A percentile compares a stretch with the other conserved stretches of the same genome.
phyloP scores from a whole-genome alignment of 2,113 vertebrate genomes.

The Haemorhous mexicanus region DNA sequence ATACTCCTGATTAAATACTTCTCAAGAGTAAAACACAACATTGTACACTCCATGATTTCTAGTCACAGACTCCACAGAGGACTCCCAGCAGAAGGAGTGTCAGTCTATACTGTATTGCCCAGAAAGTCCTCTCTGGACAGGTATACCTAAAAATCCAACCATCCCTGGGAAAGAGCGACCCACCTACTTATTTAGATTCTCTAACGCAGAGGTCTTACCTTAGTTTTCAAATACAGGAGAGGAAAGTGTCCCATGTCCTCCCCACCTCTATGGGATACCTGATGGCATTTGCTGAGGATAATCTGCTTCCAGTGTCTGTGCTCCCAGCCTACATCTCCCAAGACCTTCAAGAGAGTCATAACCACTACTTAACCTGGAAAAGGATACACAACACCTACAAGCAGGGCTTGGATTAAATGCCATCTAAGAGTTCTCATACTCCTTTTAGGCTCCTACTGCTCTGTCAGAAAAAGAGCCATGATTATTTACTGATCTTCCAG shows the following conservation, averaged over 20 bases:
- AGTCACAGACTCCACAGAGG: neutral
- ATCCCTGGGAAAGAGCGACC: rapidly evolving
- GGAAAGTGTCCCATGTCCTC: neutral
- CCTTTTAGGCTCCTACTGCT: neutral
- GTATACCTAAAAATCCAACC: neutral
- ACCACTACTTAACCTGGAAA: neutral
- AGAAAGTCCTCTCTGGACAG: neutral
- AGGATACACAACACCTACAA: neutral
- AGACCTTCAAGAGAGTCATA: neutral
- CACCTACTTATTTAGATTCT: neutral
- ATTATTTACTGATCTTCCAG: neutral
- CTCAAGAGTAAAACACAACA: neutral
- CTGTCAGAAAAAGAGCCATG: neutral
- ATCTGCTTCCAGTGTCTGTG: neutral
- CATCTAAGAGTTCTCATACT: neutral
- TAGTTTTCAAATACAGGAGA: neutral
- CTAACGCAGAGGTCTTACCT: neutral
- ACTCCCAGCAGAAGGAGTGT: neutral
- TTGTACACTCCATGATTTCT: neutral
- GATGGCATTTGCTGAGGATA: neutral
- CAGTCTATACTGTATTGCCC: neutral
- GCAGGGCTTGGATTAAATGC: neutral
- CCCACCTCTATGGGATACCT: neutral
- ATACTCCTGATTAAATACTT: neutral
- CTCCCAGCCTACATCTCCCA: neutral